phyloP scores from a whole-genome alignment of 2,797 vertebrate genomes.

The Eutrigla gurnardus region DNA sequence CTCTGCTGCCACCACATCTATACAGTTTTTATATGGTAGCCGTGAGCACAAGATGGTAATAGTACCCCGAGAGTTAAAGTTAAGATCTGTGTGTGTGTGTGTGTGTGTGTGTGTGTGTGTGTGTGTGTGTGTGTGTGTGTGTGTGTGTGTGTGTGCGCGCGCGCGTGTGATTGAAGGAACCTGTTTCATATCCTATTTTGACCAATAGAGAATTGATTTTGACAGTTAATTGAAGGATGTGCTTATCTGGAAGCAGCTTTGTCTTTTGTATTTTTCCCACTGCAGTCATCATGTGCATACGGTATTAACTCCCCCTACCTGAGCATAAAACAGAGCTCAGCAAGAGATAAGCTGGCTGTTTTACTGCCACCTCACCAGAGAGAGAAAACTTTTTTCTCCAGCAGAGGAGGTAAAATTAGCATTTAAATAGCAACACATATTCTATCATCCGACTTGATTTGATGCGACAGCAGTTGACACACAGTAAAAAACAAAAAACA shows the following conservation, averaged over 20 bases:
- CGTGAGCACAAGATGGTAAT: slow-evolving; percentile 25
- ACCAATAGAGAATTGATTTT: slow-evolving; percentile 50
- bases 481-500: slow-evolving; percentile 52
- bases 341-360: slow-evolving; percentile 58
- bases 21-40: slow-evolving; percentile 11
- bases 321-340: slow-evolving; percentile 54
- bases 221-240: slow-evolving; percentile 58
- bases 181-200: slow-evolving; percentile 30
- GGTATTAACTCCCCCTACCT: slow-evolving; percentile 50
- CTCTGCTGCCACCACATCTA: slow-evolving; percentile 11
- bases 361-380: slow-evolving; percentile 54
- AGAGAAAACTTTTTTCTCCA: slow-evolving; percentile 43
- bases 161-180: background rate
- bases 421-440: slow-evolving; percentile 77
- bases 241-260: slow-evolving; percentile 53
- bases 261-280: slow-evolving; percentile 43
- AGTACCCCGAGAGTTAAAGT: slow-evolving; percentile 7
- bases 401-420: slow-evolving; percentile 65
- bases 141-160: background rate
- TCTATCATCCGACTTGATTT: slow-evolving; percentile 64
- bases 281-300: slow-evolving; percentile 47
- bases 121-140: background rate
- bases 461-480: slow-evolving; percentile 61
- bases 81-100: background rate
- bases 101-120: slow-evolving; percentile 1